Conservation (phyloP, 92 coral and sea anemone genomes). For the Zoanthus gigantus region DNA sequence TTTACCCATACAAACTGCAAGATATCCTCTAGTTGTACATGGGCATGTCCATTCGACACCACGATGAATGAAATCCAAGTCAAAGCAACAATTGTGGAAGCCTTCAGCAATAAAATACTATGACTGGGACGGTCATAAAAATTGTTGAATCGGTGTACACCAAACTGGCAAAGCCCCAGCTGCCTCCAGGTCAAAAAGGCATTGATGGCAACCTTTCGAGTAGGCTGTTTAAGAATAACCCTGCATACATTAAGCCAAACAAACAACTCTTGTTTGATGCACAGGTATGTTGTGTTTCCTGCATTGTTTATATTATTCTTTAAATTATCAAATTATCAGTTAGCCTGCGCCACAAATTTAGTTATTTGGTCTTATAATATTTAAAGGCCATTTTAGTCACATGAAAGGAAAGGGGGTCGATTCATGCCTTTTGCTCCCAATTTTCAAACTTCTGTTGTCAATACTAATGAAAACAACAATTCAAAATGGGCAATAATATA, state of each 20-base stretch:
- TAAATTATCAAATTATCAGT: background rate
- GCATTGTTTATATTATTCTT: constrained; percentile 9
- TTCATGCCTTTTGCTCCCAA: background rate
- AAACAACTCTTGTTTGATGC: constrained; percentile 34
- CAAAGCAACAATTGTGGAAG: constrained; percentile 42
- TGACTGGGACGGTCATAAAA: constrained; percentile 19
- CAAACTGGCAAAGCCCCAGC: constrained; percentile 29
- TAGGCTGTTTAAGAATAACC: constrained; percentile 28
- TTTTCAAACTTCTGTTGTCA: constrained; percentile 7
- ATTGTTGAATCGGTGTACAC: constrained; percentile 32
- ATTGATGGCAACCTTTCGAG: constrained; percentile 26
- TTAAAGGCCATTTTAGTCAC: too few species aligned
- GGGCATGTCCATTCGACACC: constrained; percentile 43
- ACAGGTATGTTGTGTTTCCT: constrained; percentile 36
- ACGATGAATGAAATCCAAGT: constrained; percentile 48
- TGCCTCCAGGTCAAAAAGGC: constrained; percentile 15
- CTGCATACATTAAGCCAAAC: constrained; percentile 26
- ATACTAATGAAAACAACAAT: background rate
- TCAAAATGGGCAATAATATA: background rate
- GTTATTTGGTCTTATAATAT: too few species aligned
- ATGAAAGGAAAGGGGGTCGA: background rate
- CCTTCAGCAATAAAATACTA: constrained; percentile 45
- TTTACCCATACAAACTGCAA: constrained; percentile 38
- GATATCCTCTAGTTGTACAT: constrained; percentile 37
- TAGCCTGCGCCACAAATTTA: background rate